Evolutionary conservation across 1,140 invertebrate genomes (phyloP).

Genomic region (Stegodyphus dumicola): DNA sequence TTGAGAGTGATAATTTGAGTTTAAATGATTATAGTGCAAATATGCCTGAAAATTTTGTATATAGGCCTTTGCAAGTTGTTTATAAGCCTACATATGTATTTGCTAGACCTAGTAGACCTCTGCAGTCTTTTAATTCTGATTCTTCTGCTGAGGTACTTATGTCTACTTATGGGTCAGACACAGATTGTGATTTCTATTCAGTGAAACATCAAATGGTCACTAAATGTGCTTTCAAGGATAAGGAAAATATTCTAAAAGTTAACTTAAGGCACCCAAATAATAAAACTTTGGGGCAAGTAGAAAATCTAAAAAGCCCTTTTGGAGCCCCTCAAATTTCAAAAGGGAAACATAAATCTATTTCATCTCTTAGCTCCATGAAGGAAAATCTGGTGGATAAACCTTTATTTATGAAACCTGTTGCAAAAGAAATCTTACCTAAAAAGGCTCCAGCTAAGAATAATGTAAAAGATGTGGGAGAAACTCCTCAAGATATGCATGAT

Average conservation of each 20-base stretch:
- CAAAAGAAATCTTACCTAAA: conserved; percentile 17
- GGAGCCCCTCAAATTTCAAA: neutral
- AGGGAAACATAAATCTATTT: neutral
- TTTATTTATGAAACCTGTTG: neutral
- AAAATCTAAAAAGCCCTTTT: conserved; percentile 19
- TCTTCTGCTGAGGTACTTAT: conserved; percentile 19
- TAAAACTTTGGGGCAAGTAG: conserved; percentile 1
- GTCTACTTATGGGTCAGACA: neutral
- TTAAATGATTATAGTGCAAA: neutral
- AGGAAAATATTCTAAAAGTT: conserved; percentile 40
- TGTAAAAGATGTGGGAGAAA: neutral
- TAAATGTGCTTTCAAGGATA: conserved; percentile 11
- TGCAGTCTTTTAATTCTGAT: conserved; percentile 30
- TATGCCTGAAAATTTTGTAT: neutral
- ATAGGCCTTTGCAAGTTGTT: neutral
- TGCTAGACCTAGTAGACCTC: conserved; percentile 8
- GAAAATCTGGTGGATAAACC: neutral
- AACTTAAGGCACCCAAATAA: conserved; percentile 13
- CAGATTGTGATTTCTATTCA: neutral
- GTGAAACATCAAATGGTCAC: conserved; percentile 7
- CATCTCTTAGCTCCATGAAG: neutral
- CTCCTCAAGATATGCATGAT: conserved; percentile 43
- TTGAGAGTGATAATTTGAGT: no score
- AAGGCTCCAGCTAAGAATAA: conserved; percentile 1
- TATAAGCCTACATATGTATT: neutral